Percentiles rank a stretch among this genome's conserved stretches.
Conservation (phyloP, 1,140 invertebrate genomes). For the Drosophila serrata region DNA sequence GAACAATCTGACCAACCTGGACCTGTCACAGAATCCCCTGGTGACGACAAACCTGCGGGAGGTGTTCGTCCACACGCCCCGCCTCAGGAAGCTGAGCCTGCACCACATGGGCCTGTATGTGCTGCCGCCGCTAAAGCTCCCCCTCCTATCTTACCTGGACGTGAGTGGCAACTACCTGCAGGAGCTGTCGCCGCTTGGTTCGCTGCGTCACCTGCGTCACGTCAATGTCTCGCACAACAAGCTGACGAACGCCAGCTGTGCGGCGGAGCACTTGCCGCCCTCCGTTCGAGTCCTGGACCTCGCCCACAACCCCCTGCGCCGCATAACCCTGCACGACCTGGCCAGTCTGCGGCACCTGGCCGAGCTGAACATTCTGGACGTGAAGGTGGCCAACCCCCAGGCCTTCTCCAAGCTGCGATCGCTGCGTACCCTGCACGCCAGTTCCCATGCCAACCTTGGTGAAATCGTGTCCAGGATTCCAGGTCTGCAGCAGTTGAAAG, state of each 20-base stretch:
- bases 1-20: conserved; percentile 91
- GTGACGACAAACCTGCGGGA: conserved; percentile 94
- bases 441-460: conserved; percentile 76
- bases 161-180: conserved; percentile 85
- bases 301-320: conserved; percentile 79
- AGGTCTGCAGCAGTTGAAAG: conserved; percentile 88
- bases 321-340: conserved; percentile 79
- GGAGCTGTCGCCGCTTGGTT: conserved; percentile 86
- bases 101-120: conserved; percentile 90
- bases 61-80: conserved; percentile 94
- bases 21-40: conserved; percentile 92
- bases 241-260: conserved; percentile 85
- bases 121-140: conserved; percentile 92
- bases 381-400: conserved; percentile 77
- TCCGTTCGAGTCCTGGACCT: conserved; percentile 78
- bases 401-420: conserved; percentile 85
- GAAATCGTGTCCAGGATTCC: conserved; percentile 82
- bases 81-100: conserved; percentile 91
- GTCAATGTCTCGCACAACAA: conserved; percentile 89
- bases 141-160: conserved; percentile 86
- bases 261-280: conserved; percentile 76
- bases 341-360: conserved; percentile 68
- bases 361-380: conserved; percentile 78
- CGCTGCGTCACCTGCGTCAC: conserved; percentile 87
- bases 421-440: conserved; percentile 83